phyloP scores from a whole-genome alignment of 2,113 vertebrate genomes.

The Takifugu flavidus region DNA sequence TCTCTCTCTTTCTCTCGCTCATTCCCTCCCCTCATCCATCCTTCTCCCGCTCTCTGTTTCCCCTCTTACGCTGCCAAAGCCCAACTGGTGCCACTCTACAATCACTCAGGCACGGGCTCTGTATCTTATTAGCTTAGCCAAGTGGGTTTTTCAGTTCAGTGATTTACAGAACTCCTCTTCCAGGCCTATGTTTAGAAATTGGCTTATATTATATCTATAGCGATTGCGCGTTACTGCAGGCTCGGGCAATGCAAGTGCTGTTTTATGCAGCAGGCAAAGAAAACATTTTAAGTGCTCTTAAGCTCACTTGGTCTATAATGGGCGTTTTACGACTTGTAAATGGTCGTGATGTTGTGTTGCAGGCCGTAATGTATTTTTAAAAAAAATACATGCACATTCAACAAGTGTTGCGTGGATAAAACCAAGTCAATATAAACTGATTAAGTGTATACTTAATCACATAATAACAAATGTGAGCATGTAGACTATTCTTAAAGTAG shows the following conservation, averaged over 20 bases:
- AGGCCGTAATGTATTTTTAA: neutral
- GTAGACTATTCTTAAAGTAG: too few relatives aligned
- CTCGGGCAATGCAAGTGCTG: constrained; percentile 30
- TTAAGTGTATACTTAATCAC: too few relatives aligned
- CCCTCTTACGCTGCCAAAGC: constrained; percentile 49
- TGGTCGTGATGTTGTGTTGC: neutral
- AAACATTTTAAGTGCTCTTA: constrained; percentile 13
- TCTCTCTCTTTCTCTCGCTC: constrained; percentile 18
- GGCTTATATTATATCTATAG: constrained; percentile 21
- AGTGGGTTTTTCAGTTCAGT: constrained; percentile 47
- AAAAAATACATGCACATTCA: too few relatives aligned
- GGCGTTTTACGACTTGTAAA: neutral
- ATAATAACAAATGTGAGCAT: too few relatives aligned
- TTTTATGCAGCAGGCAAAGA: constrained; percentile 20
- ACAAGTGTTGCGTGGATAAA: too few relatives aligned
- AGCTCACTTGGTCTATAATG: constrained; percentile 11
- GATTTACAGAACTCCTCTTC: constrained; percentile 31
- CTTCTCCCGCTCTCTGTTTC: constrained; percentile 26
- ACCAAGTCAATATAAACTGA: too few relatives aligned
- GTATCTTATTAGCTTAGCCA: constrained; percentile 40
- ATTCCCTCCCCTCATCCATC: constrained; percentile 9
- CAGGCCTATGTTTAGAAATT: constrained; percentile 47
- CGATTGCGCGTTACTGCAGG: constrained; percentile 33
- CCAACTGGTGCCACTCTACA: constrained; percentile 62
- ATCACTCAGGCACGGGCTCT: constrained; percentile 48